Conservation (phyloP, 2,797 vertebrate species). For the Thunnus albacares region DNA sequence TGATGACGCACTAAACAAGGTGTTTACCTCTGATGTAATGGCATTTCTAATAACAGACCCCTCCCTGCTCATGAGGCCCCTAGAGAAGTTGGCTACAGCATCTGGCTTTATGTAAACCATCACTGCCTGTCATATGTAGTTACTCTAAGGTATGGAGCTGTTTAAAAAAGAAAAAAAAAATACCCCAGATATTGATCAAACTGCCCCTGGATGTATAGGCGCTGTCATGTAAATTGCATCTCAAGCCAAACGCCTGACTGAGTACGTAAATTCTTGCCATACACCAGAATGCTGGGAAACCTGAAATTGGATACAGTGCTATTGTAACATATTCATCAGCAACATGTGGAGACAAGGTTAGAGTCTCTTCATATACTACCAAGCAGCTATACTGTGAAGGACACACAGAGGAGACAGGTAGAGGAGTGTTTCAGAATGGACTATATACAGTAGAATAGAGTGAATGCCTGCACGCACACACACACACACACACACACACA, state of each 20-base stretch:
- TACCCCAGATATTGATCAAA: constrained; percentile 61
- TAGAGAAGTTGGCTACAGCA: constrained; percentile 48
- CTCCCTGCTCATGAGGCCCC: constrained; percentile 30
- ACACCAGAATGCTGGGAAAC: constrained; percentile 66
- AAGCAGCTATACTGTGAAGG: constrained; percentile 67
- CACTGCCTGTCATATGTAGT: constrained; percentile 60
- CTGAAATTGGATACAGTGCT: constrained; percentile 64
- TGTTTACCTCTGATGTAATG: constrained; percentile 58
- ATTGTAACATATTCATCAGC: constrained; percentile 71
- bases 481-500: constrained; percentile 9
- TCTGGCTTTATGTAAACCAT: constrained; percentile 61
- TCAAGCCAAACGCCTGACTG: constrained; percentile 66
- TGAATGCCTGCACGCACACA: background rate
- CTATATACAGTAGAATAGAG: too few relatives aligned
- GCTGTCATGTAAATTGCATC: constrained; percentile 74
- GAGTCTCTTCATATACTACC: constrained; percentile 50
- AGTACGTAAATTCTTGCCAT: constrained; percentile 63
- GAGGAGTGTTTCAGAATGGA: too few relatives aligned
- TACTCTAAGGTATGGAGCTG: constrained; percentile 48
- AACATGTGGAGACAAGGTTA: constrained; percentile 74
- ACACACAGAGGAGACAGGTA: constrained; percentile 22
- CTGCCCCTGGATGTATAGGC: constrained; percentile 60
- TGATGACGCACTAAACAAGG: constrained; percentile 30
- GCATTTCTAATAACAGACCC: constrained; percentile 42
- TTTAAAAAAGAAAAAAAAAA: constrained; percentile 37